Percentiles rank a stretch among this genome's conserved stretches.
These are phyloP conservation scores for Brachypodius melanocephalos DNA, from an alignment of 2,113 vertebrate genomes.

Conservation along the genomic window DNA sequence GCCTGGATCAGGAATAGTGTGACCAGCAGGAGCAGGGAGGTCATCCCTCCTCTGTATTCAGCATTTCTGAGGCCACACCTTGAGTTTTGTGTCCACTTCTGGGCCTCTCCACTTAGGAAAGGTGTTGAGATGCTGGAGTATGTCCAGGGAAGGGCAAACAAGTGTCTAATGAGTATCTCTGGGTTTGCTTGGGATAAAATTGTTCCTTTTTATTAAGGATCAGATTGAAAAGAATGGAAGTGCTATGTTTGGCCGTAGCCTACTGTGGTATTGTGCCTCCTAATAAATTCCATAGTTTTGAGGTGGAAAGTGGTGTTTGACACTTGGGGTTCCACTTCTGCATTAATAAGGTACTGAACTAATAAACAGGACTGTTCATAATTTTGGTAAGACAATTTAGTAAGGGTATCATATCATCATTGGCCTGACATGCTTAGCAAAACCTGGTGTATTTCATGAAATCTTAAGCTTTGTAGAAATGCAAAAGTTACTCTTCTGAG, in stretches of 20 bases:
- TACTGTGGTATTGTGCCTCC: accelerated
- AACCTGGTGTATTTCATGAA: neutral
- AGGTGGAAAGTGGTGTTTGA: neutral
- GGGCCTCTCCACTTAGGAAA: neutral
- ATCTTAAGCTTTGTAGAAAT: neutral
- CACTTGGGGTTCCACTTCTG: neutral
- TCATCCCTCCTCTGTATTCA: accelerated
- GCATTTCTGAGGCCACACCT: neutral
- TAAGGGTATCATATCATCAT: neutral
- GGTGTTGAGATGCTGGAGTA: neutral
- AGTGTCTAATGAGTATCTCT: neutral
- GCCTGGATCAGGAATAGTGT: neutral
- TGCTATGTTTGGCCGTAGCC: accelerated
- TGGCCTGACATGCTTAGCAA: neutral
- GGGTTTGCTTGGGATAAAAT: neutral
- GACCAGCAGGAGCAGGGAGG: neutral
- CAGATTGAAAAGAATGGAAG: neutral
- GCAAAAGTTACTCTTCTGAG: neutral
- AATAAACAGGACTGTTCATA: neutral
- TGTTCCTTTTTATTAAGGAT: neutral
- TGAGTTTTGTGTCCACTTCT: neutral
- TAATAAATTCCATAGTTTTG: neutral
- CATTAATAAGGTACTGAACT: neutral
- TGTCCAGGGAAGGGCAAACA: neutral
- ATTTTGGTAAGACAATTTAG: neutral